These are phyloP conservation scores for Eristalis tenax DNA, from an alignment of 2,888 invertebrate species.

Conservation along the genomic window DNA sequence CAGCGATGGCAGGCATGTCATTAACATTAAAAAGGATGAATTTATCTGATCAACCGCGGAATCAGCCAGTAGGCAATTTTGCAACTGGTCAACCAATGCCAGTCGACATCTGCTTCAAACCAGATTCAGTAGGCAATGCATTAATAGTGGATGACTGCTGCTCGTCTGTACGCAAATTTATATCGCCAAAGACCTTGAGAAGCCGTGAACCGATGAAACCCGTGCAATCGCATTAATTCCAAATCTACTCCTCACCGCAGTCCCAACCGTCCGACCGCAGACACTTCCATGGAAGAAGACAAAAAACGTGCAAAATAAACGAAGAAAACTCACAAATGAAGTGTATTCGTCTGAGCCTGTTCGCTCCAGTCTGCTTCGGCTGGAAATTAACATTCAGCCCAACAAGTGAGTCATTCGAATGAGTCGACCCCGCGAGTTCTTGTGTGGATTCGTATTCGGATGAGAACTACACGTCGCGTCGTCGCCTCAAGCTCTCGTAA, in stretches of 20 bases:
- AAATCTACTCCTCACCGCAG: background rate
- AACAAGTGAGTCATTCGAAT: conserved; percentile 8
- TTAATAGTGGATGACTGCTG: background rate
- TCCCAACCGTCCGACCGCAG: background rate
- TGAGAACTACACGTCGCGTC: background rate
- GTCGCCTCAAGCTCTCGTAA: background rate
- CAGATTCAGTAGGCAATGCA: background rate
- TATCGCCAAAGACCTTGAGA: conserved; percentile 18
- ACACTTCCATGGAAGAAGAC: background rate
- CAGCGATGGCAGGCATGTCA: background rate
- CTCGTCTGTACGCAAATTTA: background rate
- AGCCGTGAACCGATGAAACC: conserved; percentile 8
- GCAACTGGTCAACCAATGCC: background rate
- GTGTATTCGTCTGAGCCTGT: background rate
- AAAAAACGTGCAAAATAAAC: conserved; percentile 4
- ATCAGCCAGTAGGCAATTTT: background rate
- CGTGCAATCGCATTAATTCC: conserved; percentile 9
- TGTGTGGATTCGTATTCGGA: conserved; percentile 3
- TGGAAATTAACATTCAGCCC: background rate
- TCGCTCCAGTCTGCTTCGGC: background rate
- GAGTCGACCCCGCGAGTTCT: conserved; percentile 3
- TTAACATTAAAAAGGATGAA: background rate
- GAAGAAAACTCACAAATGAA: conserved; percentile 13
- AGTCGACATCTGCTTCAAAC: background rate
- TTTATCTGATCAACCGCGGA: background rate